A percentile compares a stretch with the other conserved stretches of the same genome.
Evolutionary conservation across 2,797 vertebrate species (phyloP).

Genomic region (Diglossa cyanea): DNA sequence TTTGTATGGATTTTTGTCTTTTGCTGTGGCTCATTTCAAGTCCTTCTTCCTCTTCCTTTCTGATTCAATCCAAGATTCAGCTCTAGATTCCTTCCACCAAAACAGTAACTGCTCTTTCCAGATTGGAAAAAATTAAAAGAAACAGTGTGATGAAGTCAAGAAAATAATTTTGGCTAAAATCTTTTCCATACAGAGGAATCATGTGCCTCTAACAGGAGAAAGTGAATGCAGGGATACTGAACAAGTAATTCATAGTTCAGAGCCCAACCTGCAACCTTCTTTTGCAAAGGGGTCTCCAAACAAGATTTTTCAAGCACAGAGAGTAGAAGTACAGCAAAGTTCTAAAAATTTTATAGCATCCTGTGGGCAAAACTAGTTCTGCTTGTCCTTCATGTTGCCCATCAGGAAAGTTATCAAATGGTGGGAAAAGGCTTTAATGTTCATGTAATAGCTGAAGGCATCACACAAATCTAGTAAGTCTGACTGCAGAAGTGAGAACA

Average conservation of each 20-base stretch:
- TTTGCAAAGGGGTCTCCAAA: background rate
- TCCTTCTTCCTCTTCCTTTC: background rate
- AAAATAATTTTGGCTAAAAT: background rate
- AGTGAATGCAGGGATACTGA: accelerated
- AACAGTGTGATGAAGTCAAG: background rate
- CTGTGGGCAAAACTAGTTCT: background rate
- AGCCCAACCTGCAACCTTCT: background rate
- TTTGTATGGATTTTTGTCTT: background rate
- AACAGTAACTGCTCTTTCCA: background rate
- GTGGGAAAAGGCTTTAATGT: background rate
- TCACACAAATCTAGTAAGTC: background rate
- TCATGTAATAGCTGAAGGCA: background rate
- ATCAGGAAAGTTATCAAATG: background rate
- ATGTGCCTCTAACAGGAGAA: background rate
- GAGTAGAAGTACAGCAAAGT: background rate
- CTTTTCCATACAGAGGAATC: background rate
- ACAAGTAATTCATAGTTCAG: background rate
- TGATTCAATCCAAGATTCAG: background rate
- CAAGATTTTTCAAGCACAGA: background rate
- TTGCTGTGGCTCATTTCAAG: background rate
- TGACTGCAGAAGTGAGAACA: background rate
- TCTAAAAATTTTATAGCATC: background rate
- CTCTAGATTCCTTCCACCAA: background rate
- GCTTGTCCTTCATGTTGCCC: background rate
- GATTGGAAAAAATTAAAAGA: background rate